Conservation (phyloP, 2,113 vertebrate species). For the Okapia johnstoni region DNA sequence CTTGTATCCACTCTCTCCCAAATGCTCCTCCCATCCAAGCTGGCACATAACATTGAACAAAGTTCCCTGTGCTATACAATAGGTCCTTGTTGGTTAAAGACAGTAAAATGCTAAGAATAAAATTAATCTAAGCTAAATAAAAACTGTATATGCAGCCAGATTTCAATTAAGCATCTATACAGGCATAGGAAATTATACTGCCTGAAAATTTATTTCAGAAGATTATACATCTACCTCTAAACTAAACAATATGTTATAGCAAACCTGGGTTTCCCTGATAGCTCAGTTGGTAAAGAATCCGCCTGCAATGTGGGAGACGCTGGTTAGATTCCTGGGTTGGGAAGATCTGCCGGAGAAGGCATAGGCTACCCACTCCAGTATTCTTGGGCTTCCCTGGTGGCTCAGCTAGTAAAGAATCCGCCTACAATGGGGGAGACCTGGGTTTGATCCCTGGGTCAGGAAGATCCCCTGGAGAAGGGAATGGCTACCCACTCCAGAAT, state of each 20-base stretch:
- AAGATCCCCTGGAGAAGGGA: neutral
- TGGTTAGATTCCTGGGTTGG: no score
- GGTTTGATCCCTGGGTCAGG: neutral
- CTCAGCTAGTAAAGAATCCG: neutral
- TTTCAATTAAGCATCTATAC: neutral
- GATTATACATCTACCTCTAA: neutral
- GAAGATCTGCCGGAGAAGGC: no score
- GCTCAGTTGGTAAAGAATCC: neutral
- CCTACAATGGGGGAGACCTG: neutral
- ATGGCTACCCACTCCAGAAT: neutral
- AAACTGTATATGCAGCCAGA: neutral
- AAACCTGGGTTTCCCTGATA: neutral
- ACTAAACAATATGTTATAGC: neutral
- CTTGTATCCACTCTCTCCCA: neutral
- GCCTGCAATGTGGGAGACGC: no score
- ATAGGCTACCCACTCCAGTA: no score
- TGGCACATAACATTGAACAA: neutral
- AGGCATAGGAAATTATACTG: neutral
- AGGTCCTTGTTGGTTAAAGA: neutral
- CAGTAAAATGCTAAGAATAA: neutral
- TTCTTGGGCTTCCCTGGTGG: no score
- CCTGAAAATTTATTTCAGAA: neutral
- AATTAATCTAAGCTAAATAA: neutral
- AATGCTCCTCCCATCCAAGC: neutral
- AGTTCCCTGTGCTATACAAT: neutral